phyloP scores from a whole-genome alignment of 2,113 vertebrate species.

The Alligator mississippiensis region DNA sequence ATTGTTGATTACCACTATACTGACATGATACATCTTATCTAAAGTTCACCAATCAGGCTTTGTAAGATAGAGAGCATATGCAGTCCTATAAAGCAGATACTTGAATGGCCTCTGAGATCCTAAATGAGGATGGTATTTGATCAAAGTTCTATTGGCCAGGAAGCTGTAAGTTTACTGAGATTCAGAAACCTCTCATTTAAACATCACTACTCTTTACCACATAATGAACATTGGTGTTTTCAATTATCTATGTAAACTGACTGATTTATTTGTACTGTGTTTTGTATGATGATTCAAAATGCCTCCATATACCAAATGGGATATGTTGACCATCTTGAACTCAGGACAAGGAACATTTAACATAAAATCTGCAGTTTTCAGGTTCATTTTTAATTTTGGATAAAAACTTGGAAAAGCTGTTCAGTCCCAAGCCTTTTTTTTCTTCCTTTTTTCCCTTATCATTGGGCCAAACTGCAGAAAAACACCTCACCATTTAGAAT shows the following conservation, averaged over 20 bases:
- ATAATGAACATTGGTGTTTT: slow-evolving; percentile 1
- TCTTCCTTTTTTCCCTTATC: neutral
- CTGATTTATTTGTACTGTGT: slow-evolving; percentile 46
- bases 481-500: neutral
- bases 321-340: neutral
- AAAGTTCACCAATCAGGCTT: slow-evolving; percentile 8
- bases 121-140: neutral
- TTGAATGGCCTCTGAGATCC: neutral
- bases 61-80: neutral
- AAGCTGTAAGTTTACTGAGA: neutral
- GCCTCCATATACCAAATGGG: too few relatives aligned
- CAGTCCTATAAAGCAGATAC: neutral
- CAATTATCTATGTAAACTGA: slow-evolving; percentile 33
- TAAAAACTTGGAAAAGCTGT: slow-evolving; percentile 4
- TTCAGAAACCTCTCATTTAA: neutral
- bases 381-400: slow-evolving; percentile 21
- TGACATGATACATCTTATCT: slow-evolving; percentile 47
- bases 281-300: too few relatives aligned
- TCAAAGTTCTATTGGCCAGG: neutral
- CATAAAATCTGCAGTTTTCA: neutral
- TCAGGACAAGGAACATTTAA: neutral
- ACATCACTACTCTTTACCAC: neutral
- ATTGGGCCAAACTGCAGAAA: neutral
- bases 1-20: slow-evolving; percentile 53
- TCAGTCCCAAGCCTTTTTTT: neutral